Percentiles rank a stretch among this genome's conserved stretches.
Evolutionary conservation across 2,113 vertebrate genomes (phyloP).

Genomic region (Dipodomys spectabilis): DNA sequence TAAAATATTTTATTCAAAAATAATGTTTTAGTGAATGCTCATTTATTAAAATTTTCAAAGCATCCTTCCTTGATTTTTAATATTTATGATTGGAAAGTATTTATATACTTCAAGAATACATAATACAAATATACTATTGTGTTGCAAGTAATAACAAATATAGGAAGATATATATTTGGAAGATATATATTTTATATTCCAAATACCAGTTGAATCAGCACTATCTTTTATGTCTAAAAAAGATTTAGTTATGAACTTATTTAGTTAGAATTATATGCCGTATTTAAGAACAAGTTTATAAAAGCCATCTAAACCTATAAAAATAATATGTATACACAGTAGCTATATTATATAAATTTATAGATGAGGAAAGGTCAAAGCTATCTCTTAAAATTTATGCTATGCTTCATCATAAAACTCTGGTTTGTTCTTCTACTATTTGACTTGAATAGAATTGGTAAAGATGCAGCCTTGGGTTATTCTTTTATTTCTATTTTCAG

Average conservation of each 20-base stretch:
- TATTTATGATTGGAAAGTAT: too few relatives aligned
- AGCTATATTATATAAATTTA: not conserved
- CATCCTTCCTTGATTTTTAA: too few relatives aligned
- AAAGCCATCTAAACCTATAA: conserved; percentile 41
- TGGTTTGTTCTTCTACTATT: not conserved
- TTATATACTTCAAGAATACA: too few relatives aligned
- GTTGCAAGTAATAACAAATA: not conserved
- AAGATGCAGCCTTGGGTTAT: not conserved
- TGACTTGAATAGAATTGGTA: not conserved
- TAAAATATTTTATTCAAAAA: not conserved
- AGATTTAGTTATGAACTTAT: not conserved
- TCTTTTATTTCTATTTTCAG: not conserved
- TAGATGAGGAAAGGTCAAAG: conserved; percentile 52
- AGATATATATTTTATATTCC: not conserved
- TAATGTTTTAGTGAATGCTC: not conserved
- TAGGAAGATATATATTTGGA: not conserved
- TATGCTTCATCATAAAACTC: not conserved
- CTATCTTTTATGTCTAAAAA: not conserved
- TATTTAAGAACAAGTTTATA: not conserved
- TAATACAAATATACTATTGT: not conserved
- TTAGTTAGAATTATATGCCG: not conserved
- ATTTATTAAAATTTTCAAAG: not conserved
- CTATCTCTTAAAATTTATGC: not conserved
- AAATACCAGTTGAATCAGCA: not conserved
- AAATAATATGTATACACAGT: conserved; percentile 18